Evolutionary conservation across 1,140 invertebrate genomes (phyloP), one percentile per base, ranked within the genome.

Genomic region (Drosophila biarmipes): DNA sequence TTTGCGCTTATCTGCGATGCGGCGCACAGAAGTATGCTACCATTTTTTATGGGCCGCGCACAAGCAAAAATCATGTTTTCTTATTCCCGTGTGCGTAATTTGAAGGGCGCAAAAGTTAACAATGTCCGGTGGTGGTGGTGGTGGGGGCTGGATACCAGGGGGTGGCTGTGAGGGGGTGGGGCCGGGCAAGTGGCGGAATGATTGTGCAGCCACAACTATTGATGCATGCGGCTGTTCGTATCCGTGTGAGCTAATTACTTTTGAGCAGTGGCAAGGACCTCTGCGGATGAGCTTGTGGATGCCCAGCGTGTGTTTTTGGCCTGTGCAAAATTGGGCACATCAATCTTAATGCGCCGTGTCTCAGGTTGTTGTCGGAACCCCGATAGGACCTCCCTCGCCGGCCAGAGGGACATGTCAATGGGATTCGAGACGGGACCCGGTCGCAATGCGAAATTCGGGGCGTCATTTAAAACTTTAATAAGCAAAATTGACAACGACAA

Each of bases 51-150:
- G 74, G 71, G 71, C 75, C 74, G 73, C 82, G 79, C 79, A 87
- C 82, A 89, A 89, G 84, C 82, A 87, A 87, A 87, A 87, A 87
- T 87, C 82, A 87, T 87, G 82, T 87, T 87, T 87, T 81, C 82
- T 87, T 87, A 87, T 87, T 87, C 82, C 82, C 82, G 82, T 82
- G 82, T 89, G 82, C 84, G 82, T 87, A 89, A 87, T 87, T 87
- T 87, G 74, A 73, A 74, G 79, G 69, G 69, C 74, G 77, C 57
- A 79, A 85, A 66, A 82, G 84, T 87, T 78, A 87, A 82, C 56
- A 54, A 52, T 53, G 52, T 64, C 53, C 67, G 55, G 52, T 54
- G 42, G 46, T 43, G 19, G 17, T 45, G 24, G 35, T 14, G 35
- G 12, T 17, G 11, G 17, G 12, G 4, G 12, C 4, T 1, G 15